These are phyloP conservation scores for Gephyroberyx darwinii DNA, from an alignment of 2,797 vertebrate species.

Conservation along the genomic window DNA sequence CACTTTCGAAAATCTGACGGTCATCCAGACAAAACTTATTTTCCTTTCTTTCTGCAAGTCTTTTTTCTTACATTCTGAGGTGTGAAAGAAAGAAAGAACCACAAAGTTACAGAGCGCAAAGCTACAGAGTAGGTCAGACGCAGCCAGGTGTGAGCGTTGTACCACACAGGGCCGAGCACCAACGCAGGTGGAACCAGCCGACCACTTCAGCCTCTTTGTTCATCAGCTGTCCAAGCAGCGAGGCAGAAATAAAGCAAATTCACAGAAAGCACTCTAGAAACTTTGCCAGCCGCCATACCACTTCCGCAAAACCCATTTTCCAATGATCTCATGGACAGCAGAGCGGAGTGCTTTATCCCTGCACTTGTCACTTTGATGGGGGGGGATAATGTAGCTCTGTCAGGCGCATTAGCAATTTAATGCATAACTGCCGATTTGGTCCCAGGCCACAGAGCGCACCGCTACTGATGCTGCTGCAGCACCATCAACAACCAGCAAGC, in stretches of 20 bases:
- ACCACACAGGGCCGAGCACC: conserved; percentile 33
- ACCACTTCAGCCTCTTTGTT: conserved; percentile 53
- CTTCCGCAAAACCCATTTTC: conserved; percentile 64
- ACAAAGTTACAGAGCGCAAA: conserved; percentile 12
- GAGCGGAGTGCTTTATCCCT: conserved; percentile 58
- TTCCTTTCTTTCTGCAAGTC: background rate
- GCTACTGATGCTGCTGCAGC: conserved; percentile 35
- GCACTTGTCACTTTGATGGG: conserved; percentile 68
- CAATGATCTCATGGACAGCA: conserved; percentile 61
- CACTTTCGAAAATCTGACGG: background rate
- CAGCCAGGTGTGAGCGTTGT: conserved; percentile 45
- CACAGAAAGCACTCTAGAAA: conserved; percentile 60
- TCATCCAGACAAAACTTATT: background rate
- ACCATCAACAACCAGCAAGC: conserved; percentile 24
- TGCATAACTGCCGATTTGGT: conserved; percentile 65
- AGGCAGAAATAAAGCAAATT: conserved; percentile 58
- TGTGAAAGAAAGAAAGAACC: conserved; percentile 16
- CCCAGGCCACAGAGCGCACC: conserved; percentile 50
- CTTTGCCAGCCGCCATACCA: conserved; percentile 35
- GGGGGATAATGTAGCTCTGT: conserved; percentile 64
- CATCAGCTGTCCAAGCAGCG: conserved; percentile 60
- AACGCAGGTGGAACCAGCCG: conserved; percentile 36
- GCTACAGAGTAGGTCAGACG: conserved; percentile 17
- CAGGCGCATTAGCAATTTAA: conserved; percentile 72
- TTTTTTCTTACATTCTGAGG: conserved; percentile 18